Evolutionary conservation across 2,797 vertebrate genomes (phyloP), one percentile per base, ranked within the genome.

Genomic region (Melanotaenia trifasciata): DNA sequence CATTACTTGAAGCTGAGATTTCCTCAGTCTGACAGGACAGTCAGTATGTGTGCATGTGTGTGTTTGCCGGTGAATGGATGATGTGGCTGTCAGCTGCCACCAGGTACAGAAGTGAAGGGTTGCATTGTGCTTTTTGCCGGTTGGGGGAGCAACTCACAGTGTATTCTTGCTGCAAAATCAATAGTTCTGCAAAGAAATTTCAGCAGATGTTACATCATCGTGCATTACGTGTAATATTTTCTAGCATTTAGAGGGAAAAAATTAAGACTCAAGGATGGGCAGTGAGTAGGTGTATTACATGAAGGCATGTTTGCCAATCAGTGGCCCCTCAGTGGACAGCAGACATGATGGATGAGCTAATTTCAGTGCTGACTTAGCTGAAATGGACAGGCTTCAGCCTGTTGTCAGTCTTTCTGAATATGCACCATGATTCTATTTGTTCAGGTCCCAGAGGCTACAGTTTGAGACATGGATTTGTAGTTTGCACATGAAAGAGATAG

Each of bases 11-110:
- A 45, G 2, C 50, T 72, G 57, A 51, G 57, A 20, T 58, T 22
- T 32, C 40, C 43, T 45, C 43, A 20, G 43, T 45, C 18, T 18
- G 16, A 45, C 43, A 20, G 16, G 43, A 18, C 16, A 45, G 43
- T 45, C 18, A 43, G 64, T 64, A 47, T 40, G 59, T 43, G 58
- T 26, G 64, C 1, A 69, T 51, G 74, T 33, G 58, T 12, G 58
- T 51, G 65, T 50, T 63, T 45, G 35, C 60, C 38, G 53, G 61
- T 67, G 64, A 64, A 40, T 40, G 77, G 69, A 80, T 90, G 89
- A 89, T 91, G 88, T 92, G 90, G 89, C 88, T 76, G 81, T 77
- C 83, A 81, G 80, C 76, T 72, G 67, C 70, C 79, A 76, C 83
- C 74, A 84, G 82, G 76, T 78, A 75, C 64, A 62, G 20, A 40